These are phyloP conservation scores for Pelodytes ibericus DNA, from an alignment of 2,797 vertebrate species.

Conservation along the genomic window DNA sequence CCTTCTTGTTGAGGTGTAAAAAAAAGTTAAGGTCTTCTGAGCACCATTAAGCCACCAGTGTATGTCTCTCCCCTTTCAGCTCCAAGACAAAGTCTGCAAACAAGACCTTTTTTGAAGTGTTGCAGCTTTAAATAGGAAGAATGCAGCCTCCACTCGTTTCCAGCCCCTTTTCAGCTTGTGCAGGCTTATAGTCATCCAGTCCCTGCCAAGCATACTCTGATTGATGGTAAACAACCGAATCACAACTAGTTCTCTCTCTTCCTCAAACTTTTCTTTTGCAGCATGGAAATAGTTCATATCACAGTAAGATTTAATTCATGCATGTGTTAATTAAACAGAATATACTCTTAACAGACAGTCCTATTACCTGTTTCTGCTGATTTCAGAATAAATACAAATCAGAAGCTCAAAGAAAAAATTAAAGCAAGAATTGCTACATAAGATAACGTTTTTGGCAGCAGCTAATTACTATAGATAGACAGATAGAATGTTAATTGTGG, in stretches of 20 bases:
- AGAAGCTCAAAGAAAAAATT: no score
- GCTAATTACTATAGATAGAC: no score
- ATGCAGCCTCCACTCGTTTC: slow-evolving; percentile 92
- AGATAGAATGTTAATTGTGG: no score
- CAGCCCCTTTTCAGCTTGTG: slow-evolving; percentile 79
- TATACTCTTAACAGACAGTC: not conserved
- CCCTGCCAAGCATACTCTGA: slow-evolving; percentile 77
- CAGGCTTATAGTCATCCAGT: slow-evolving; percentile 76
- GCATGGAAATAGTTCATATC: not conserved
- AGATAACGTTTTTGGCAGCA: no score
- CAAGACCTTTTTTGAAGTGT: slow-evolving; percentile 79
- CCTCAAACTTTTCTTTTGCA: slow-evolving; percentile 62
- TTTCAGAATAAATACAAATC: not conserved
- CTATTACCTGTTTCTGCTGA: not conserved
- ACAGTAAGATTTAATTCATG: not conserved
- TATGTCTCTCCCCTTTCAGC: slow-evolving; percentile 78
- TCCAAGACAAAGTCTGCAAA: slow-evolving; percentile 82
- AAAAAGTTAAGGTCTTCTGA: slow-evolving; percentile 65
- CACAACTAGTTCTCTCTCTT: slow-evolving; percentile 65
- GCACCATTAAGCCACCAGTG: slow-evolving; percentile 73
- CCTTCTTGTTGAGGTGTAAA: slow-evolving; percentile 60
- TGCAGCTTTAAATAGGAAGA: slow-evolving; percentile 97
- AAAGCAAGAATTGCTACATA: no score
- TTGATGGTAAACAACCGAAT: slow-evolving; percentile 83
- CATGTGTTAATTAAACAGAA: not conserved